Percentiles rank a stretch among this genome's conserved stretches.
Conservation (phyloP, 1,140 invertebrate species). For the Lordiphosa collinella region DNA sequence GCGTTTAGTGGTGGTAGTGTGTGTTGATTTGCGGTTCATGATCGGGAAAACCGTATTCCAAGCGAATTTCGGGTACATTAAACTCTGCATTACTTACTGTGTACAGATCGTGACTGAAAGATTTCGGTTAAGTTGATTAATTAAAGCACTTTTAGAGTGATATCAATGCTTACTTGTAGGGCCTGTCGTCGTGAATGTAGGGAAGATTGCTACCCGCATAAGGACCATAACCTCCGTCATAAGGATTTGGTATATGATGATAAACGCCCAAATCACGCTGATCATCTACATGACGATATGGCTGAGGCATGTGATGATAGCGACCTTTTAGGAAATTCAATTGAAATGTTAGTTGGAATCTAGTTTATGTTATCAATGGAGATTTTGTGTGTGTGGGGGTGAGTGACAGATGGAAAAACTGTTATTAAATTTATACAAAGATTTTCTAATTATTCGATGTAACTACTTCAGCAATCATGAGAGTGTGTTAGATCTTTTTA, state of each 20-base stretch:
- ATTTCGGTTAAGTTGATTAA: not conserved
- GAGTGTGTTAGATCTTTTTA: no score
- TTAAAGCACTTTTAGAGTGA: not conserved
- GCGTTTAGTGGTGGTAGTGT: constrained; percentile 36
- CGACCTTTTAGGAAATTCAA: constrained; percentile 39
- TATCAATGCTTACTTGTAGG: constrained; percentile 62
- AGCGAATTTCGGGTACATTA: constrained; percentile 72
- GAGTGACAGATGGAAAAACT: constrained; percentile 2
- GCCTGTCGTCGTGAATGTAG: constrained; percentile 70
- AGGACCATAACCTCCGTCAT: constrained; percentile 82
- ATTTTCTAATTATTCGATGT: no score
- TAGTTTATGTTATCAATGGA: not conserved
- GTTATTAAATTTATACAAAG: constrained; percentile 3
- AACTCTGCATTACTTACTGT: constrained; percentile 80
- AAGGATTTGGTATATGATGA: constrained; percentile 80
- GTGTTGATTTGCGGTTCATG: constrained; percentile 51
- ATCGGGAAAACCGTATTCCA: constrained; percentile 79
- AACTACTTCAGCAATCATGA: no score
- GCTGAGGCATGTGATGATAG: constrained; percentile 59
- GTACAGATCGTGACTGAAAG: constrained; percentile 71
- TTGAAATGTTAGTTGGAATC: constrained; percentile 1
- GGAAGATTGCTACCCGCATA: constrained; percentile 78
- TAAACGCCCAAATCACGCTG: constrained; percentile 81
- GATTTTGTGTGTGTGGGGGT: constrained; percentile 5
- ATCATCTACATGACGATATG: constrained; percentile 68